Evolutionary conservation across 2,888 invertebrate species (phyloP).

Genomic region (Epinotia ramella): DNA sequence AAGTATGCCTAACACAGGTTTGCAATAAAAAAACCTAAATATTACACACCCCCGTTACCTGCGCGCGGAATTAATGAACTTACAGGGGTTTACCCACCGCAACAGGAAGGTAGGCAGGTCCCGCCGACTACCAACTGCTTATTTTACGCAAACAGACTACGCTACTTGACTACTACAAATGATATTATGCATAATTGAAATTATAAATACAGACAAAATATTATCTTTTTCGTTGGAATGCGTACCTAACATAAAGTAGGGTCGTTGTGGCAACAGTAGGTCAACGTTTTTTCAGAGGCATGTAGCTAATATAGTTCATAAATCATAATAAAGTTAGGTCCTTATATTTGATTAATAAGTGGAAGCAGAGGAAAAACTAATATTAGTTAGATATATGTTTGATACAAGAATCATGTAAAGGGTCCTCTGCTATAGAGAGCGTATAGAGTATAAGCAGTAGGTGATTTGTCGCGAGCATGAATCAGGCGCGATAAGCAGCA

Average conservation of each 20-base stretch:
- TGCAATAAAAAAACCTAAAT: no score
- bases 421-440: not conserved
- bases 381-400: not conserved
- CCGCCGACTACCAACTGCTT: not conserved
- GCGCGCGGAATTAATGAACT: constrained; percentile 3
- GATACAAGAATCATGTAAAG: not conserved
- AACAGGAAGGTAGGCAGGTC: constrained; percentile 28
- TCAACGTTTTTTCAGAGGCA: no score
- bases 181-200: no score
- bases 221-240: no score
- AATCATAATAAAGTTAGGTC: not conserved
- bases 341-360: not conserved
- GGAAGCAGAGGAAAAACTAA: no score
- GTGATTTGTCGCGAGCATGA: constrained; percentile 53
- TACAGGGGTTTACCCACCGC: constrained; percentile 23
- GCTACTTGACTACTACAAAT: no score
- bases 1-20: not conserved
- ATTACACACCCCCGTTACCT: not conserved
- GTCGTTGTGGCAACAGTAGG: no score
- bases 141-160: no score
- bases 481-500: constrained; percentile 66
- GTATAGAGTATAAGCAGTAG: constrained; percentile 13
- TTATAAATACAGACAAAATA: no score
- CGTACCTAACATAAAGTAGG: no score
- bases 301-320: not conserved